Conservation (phyloP, 1,140 invertebrate genomes). For the Drosophila novamexicana region DNA sequence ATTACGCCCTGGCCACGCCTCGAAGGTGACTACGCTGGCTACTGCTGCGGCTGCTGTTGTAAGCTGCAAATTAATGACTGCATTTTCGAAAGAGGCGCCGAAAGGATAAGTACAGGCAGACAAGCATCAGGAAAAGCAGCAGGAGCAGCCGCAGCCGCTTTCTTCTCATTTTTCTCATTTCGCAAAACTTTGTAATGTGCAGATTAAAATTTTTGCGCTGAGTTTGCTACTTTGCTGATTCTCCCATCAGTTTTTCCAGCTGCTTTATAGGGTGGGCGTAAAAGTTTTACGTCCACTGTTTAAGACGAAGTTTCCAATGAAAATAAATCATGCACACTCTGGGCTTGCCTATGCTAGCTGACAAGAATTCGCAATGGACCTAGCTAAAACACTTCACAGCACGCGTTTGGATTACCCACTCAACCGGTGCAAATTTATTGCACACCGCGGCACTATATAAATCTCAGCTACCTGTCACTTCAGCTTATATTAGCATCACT, state of each 20-base stretch:
- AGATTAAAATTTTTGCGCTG: slow-evolving; percentile 68
- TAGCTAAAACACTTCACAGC: slow-evolving; percentile 20
- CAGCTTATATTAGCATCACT: slow-evolving; percentile 26
- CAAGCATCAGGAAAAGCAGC: background rate
- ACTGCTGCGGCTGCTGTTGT: slow-evolving; percentile 26
- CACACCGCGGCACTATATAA: slow-evolving; percentile 48
- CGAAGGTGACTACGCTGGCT: background rate
- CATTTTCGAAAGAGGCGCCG: slow-evolving; percentile 49
- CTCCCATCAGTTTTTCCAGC: slow-evolving; percentile 15
- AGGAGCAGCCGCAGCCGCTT: slow-evolving; percentile 15
- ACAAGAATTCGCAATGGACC: slow-evolving; percentile 28
- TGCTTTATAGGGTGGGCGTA: slow-evolving; percentile 39
- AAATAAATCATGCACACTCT: slow-evolving; percentile 76
- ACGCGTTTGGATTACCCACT: slow-evolving; percentile 45
- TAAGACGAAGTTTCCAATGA: slow-evolving; percentile 70
- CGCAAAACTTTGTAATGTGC: slow-evolving; percentile 69
- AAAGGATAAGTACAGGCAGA: slow-evolving; percentile 46
- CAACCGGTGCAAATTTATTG: slow-evolving; percentile 61
- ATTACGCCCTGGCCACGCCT: slow-evolving; percentile 39
- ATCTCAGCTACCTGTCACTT: slow-evolving; percentile 37
- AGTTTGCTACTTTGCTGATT: slow-evolving; percentile 46
- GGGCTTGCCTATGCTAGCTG: slow-evolving; percentile 37
- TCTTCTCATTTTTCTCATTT: slow-evolving; percentile 51
- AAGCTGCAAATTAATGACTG: slow-evolving; percentile 78
- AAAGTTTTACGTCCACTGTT: slow-evolving; percentile 56